These are phyloP conservation scores for Dolichoris vasculosae DNA, from an alignment of 1,140 invertebrate species.

Conservation along the genomic window DNA sequence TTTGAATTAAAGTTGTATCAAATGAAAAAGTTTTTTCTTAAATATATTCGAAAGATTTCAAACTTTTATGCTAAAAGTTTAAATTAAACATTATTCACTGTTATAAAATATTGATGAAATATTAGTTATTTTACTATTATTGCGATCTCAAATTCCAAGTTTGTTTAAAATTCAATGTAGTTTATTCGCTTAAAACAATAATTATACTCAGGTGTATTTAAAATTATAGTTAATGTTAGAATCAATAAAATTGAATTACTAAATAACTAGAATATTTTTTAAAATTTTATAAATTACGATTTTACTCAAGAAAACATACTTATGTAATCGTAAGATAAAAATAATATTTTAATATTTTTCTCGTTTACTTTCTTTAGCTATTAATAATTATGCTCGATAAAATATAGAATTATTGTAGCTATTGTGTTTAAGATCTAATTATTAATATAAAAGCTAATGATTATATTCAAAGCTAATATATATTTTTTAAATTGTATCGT, in stretches of 20 bases:
- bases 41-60: not conserved
- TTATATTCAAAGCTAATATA: not conserved
- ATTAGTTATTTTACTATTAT: not conserved
- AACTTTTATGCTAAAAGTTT: not conserved
- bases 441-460: not conserved
- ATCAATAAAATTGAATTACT: too few species aligned
- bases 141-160: too few species aligned
- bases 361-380: not conserved
- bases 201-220: too few species aligned
- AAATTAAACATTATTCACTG: not conserved
- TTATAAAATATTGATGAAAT: not conserved
- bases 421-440: not conserved
- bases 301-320: too few species aligned
- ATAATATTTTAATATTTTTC: not conserved
- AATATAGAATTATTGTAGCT: too few species aligned
- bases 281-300: too few species aligned
- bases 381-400: not conserved
- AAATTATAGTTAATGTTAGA: too few species aligned
- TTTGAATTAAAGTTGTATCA: not conserved
- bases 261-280: too few species aligned
- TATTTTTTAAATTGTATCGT: too few species aligned
- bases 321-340: not conserved
- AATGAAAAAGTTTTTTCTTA: not conserved
- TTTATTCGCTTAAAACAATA: too few species aligned
- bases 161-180: too few species aligned